phyloP scores from a whole-genome alignment of 2,113 vertebrate genomes.

The Pedetes capensis region DNA sequence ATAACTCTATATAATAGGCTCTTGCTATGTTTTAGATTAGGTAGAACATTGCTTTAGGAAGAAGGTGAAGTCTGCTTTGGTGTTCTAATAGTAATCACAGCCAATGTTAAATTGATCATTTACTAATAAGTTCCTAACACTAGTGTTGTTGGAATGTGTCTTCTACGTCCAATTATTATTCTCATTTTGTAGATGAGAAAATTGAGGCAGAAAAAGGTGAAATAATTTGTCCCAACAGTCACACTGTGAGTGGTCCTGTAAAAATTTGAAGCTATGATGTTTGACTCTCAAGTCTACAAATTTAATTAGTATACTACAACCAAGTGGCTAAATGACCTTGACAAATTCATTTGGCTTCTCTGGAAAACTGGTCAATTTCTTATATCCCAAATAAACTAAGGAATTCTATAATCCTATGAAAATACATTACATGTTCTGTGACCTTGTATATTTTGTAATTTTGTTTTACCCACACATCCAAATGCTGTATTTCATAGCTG shows the following conservation, averaged over 20 bases:
- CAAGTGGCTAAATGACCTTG: background rate
- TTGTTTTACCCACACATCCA: constrained; percentile 74
- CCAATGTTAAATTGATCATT: background rate
- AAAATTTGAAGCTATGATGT: background rate
- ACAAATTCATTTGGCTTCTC: background rate
- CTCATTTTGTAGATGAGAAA: background rate
- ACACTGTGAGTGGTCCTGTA: background rate
- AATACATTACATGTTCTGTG: constrained; percentile 57
- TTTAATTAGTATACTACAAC: background rate
- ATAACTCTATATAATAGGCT: background rate
- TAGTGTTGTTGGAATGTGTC: background rate
- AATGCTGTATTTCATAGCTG: constrained; percentile 71
- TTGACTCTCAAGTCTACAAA: background rate
- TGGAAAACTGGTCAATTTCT: background rate
- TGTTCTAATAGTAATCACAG: background rate
- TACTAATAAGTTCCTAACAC: background rate
- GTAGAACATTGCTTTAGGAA: background rate
- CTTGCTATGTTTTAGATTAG: background rate
- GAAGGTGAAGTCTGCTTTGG: background rate
- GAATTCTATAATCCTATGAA: constrained; percentile 34
- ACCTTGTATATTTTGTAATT: constrained; percentile 69
- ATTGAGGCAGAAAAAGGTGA: background rate
- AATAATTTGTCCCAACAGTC: background rate
- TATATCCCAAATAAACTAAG: background rate
- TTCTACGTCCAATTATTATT: background rate